Evolutionary conservation across 2,888 invertebrate genomes (phyloP).

Genomic region (Peribatodes rhomboidaria): DNA sequence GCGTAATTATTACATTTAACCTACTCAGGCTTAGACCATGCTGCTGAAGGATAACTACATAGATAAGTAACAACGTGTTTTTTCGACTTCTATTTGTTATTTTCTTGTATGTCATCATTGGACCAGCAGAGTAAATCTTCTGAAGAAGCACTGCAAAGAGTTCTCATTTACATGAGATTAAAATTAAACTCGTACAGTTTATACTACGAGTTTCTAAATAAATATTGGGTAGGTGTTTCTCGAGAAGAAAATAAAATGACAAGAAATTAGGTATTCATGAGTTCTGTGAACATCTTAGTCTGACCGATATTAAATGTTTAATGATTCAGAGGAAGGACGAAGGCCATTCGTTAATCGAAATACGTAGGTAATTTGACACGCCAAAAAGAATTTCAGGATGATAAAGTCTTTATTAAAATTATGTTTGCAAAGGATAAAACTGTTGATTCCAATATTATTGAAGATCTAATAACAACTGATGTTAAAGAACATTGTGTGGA

Average conservation of each 20-base stretch:
- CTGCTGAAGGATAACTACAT: too few species aligned
- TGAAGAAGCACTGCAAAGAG: background rate
- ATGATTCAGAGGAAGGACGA: background rate
- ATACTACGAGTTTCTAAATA: constrained; percentile 2
- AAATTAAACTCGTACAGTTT: background rate
- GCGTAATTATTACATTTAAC: background rate
- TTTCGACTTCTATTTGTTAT: background rate
- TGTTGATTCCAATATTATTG: too few species aligned
- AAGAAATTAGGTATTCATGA: constrained; percentile 20
- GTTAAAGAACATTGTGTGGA: too few species aligned
- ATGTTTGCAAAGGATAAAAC: too few species aligned
- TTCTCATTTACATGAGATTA: background rate
- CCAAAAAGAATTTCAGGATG: background rate
- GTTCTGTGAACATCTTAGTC: constrained; percentile 16
- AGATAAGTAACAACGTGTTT: background rate
- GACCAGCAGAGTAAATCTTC: background rate
- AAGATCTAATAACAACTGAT: too few species aligned
- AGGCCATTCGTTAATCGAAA: background rate
- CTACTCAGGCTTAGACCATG: background rate
- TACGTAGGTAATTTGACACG: too few species aligned
- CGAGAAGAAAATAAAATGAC: constrained; percentile 17
- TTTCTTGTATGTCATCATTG: background rate
- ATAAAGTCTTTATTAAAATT: too few species aligned
- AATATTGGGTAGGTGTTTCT: constrained; percentile 5
- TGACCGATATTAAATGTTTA: constrained; percentile 5